Evolutionary conservation across 2,888 invertebrate genomes (phyloP).

Genomic region (Coenonympha arcania): DNA sequence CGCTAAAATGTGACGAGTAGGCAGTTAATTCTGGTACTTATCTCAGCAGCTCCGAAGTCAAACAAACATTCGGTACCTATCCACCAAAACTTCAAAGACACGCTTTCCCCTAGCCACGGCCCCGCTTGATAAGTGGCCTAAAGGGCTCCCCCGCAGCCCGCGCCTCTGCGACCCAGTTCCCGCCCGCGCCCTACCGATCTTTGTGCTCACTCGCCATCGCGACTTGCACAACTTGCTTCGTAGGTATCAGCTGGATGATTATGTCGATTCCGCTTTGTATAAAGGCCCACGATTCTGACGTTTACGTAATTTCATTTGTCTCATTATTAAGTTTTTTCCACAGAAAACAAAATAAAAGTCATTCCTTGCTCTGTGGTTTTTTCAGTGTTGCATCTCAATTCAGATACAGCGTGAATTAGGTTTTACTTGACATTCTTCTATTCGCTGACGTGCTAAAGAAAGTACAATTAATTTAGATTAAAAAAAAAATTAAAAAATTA

Average conservation of each 20-base stretch:
- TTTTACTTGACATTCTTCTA: no score
- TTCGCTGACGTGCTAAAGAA: no score
- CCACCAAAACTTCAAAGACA: conserved; percentile 53
- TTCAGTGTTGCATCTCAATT: no score
- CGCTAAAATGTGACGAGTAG: conserved; percentile 12
- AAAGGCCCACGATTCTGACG: conserved; percentile 4
- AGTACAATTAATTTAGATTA: no score
- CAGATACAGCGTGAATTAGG: no score
- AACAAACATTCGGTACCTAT: conserved; percentile 32
- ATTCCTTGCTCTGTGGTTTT: no score
- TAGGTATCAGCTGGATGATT: conserved; percentile 66
- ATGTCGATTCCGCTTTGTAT: conserved; percentile 38
- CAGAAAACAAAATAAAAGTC: no score
- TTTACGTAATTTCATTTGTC: not conserved
- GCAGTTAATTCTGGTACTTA: conserved; percentile 16
- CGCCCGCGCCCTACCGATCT: conserved; percentile 66
- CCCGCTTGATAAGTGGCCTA: conserved; percentile 66
- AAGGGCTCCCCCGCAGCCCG: conserved; percentile 59
- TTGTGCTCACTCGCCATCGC: conserved; percentile 56
- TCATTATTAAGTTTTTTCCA: not conserved
- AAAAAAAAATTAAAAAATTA: no score
- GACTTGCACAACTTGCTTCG: conserved; percentile 65
- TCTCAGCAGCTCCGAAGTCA: conserved; percentile 23
- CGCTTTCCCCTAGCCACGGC: conserved; percentile 57
- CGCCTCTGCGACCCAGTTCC: conserved; percentile 39